Evolutionary conservation across 2,888 invertebrate genomes (phyloP).

Genomic region (Brenthis daphne): DNA sequence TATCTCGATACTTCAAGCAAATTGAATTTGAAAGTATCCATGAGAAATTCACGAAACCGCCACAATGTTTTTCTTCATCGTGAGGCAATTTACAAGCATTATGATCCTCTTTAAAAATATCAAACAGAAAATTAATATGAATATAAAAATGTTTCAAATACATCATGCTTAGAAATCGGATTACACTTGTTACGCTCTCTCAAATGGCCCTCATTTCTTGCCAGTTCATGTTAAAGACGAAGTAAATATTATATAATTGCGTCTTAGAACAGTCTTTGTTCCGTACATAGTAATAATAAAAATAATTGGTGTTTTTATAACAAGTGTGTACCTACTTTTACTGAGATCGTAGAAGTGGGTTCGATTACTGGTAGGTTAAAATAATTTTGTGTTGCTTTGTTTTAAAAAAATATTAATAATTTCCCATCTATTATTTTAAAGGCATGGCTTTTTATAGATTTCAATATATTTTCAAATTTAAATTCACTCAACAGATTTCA

Average conservation of each 20-base stretch:
- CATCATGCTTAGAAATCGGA: constrained; percentile 1
- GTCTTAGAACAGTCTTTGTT: background rate
- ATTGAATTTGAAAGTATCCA: too few species aligned
- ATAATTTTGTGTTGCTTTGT: too few species aligned
- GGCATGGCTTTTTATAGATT: too few species aligned
- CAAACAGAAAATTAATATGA: background rate
- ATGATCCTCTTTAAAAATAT: background rate
- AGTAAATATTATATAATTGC: background rate
- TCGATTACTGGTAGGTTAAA: too few species aligned
- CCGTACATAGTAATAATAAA: constrained; percentile 1
- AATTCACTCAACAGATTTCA: too few species aligned
- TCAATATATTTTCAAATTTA: too few species aligned
- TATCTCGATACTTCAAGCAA: too few species aligned
- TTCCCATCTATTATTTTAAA: too few species aligned
- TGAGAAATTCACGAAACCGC: too few species aligned
- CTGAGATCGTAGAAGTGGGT: background rate
- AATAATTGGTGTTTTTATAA: background rate
- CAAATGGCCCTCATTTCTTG: constrained; percentile 17
- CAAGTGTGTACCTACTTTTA: background rate
- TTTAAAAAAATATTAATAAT: too few species aligned
- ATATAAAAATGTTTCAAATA: constrained; percentile 12
- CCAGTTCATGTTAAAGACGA: constrained; percentile 14
- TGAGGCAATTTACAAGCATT: background rate
- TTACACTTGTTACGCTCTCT: constrained; percentile 16
- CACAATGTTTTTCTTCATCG: background rate